phyloP scores from a whole-genome alignment of 1,140 invertebrate species.

The Neuroterus valhalla region DNA sequence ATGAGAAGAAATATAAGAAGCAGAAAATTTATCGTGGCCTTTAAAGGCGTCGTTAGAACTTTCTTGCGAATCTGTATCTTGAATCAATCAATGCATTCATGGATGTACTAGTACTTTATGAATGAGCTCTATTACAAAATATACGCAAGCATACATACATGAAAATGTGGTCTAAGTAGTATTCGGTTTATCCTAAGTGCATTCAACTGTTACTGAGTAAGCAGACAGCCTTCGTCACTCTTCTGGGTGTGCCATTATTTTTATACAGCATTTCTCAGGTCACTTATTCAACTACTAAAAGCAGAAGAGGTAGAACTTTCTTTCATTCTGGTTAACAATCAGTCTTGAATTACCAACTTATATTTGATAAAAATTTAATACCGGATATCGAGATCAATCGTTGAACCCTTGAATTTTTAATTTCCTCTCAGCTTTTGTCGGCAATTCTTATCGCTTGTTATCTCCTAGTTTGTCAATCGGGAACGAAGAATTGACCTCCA shows the following conservation, averaged over 20 bases:
- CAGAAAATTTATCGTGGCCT: not conserved
- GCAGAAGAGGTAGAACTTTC: slow-evolving; percentile 20
- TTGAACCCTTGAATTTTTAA: too few species aligned
- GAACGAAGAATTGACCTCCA: too few species aligned
- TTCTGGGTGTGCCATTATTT: slow-evolving; percentile 52
- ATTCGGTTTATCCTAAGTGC: slow-evolving; percentile 16
- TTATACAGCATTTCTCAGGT: slow-evolving; percentile 44
- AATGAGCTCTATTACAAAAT: slow-evolving; percentile 1
- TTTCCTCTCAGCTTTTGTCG: too few species aligned
- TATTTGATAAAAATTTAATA: too few species aligned
- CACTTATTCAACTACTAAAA: slow-evolving; percentile 36
- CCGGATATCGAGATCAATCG: too few species aligned
- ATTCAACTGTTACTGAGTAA: slow-evolving; percentile 9
- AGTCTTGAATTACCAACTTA: too few species aligned
- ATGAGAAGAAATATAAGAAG: not conserved
- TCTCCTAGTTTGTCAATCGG: too few species aligned
- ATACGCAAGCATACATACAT: not conserved
- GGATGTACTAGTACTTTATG: not conserved
- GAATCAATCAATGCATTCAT: slow-evolving; percentile 15
- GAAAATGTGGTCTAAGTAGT: slow-evolving; percentile 5
- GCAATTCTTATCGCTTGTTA: too few species aligned
- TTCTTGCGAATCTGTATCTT: not conserved
- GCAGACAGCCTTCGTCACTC: slow-evolving; percentile 26
- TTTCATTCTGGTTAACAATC: too few species aligned
- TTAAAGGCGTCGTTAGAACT: not conserved